Percentiles rank a stretch among this genome's conserved stretches.
phyloP scores from a whole-genome alignment of 2,888 invertebrate genomes.

The Drosophila hawaiiensis region DNA sequence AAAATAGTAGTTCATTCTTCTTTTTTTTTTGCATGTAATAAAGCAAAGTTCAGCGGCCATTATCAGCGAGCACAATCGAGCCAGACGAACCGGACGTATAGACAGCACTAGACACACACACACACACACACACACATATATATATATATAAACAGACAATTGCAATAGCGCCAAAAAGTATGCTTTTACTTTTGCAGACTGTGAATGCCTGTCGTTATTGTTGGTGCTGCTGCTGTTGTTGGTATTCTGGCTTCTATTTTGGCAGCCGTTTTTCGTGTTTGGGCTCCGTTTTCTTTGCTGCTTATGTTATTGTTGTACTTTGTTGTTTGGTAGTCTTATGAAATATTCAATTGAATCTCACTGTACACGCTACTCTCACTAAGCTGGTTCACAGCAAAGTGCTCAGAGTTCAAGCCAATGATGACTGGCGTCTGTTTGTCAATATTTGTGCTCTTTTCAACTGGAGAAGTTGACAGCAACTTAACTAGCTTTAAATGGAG shows the following conservation, averaged over 20 bases:
- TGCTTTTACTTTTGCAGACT: conserved; percentile 61
- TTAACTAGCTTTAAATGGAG: background rate
- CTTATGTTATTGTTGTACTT: conserved; percentile 48
- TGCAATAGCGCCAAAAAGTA: conserved; percentile 58
- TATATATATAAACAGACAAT: conserved; percentile 23
- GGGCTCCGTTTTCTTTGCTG: conserved; percentile 37
- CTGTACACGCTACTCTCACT: conserved; percentile 71
- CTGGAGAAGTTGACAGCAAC: background rate
- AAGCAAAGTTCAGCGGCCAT: conserved; percentile 72
- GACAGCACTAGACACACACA: conserved; percentile 46
- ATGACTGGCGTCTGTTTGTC: conserved; percentile 31
- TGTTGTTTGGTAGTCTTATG: conserved; percentile 69
- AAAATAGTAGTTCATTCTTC: background rate
- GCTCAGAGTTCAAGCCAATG: conserved; percentile 56
- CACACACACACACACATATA: conserved; percentile 17
- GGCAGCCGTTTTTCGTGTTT: conserved; percentile 59
- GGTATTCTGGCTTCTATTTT: conserved; percentile 46
- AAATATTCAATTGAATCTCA: conserved; percentile 79
- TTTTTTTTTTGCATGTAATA: conserved; percentile 63
- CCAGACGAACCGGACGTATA: conserved; percentile 53
- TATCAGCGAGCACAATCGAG: conserved; percentile 69
- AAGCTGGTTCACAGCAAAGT: conserved; percentile 61
- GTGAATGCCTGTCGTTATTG: conserved; percentile 36
- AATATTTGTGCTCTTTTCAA: conserved; percentile 23
- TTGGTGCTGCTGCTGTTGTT: conserved; percentile 13